Evolutionary conservation across 92 coral and sea anemone genomes (phyloP).

Genomic region (Hydrozoanthus gracilis): DNA sequence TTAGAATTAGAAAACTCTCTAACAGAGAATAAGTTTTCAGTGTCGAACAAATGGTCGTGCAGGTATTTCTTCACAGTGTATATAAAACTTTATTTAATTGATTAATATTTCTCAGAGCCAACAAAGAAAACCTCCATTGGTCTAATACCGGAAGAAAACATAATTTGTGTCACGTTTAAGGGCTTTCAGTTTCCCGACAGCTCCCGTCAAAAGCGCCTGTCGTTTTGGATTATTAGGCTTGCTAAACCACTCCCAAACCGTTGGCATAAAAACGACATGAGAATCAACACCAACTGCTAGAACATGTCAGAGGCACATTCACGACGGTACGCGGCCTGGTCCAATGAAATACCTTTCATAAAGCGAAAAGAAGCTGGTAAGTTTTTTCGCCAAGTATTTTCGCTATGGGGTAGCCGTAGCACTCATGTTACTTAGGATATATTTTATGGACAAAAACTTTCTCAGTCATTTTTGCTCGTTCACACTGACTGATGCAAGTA

Average conservation of each 20-base stretch:
- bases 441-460: neutral
- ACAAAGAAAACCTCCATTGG: slow-evolving; percentile 20
- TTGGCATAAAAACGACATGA: slow-evolving; percentile 52
- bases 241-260: slow-evolving; percentile 74
- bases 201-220: slow-evolving; percentile 24
- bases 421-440: neutral
- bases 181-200: slow-evolving; percentile 43
- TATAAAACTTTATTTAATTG: slow-evolving; percentile 19
- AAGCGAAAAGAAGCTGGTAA: neutral
- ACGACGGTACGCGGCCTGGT: neutral
- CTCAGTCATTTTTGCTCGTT: too few relatives aligned
- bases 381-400: neutral
- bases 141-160: slow-evolving; percentile 46
- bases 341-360: neutral
- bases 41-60: slow-evolving; percentile 15
- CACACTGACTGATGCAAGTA: neutral
- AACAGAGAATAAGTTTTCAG: neutral
- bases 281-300: neutral
- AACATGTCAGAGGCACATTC: slow-evolving; percentile 19
- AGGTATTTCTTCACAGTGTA: slow-evolving; percentile 18
- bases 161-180: slow-evolving; percentile 40
- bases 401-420: neutral
- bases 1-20: slow-evolving; percentile 1
- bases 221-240: slow-evolving; percentile 6
- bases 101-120: neutral